Evolutionary conservation across 2,888 invertebrate species (phyloP).

Genomic region (Apodemia duryi): DNA sequence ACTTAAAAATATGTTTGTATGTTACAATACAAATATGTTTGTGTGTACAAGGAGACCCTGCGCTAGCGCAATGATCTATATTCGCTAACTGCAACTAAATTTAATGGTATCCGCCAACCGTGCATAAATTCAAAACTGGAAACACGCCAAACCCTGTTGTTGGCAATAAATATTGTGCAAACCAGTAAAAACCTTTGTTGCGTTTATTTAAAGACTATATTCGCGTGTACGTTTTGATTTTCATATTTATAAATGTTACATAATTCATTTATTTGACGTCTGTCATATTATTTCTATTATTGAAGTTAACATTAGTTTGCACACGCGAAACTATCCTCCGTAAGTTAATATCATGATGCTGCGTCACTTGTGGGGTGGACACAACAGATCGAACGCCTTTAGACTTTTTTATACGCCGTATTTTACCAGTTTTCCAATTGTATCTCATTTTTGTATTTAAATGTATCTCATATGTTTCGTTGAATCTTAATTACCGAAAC

Average conservation of each 20-base stretch:
- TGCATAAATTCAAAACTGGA: conserved; percentile 50
- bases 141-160: conserved; percentile 27
- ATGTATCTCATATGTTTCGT: no score
- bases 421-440: no score
- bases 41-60: conserved; percentile 16
- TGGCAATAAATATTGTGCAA: background rate
- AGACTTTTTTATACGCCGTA: no score
- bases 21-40: no score
- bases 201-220: background rate
- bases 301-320: conserved; percentile 3
- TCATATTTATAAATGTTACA: background rate
- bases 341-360: no score
- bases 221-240: background rate
- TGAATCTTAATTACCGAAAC: no score
- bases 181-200: conserved; percentile 13
- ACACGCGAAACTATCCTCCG: background rate
- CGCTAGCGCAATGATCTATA: conserved; percentile 38
- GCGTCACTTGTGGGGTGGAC: no score
- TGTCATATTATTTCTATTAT: conserved; percentile 9
- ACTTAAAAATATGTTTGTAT: no score
- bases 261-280: conserved; percentile 8
- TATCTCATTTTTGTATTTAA: no score
- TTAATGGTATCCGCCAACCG: conserved; percentile 50
- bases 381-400: no score
- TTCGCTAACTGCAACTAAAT: conserved; percentile 39